phyloP scores from a whole-genome alignment of 1,140 invertebrate genomes.

The Micrasema longulum region DNA sequence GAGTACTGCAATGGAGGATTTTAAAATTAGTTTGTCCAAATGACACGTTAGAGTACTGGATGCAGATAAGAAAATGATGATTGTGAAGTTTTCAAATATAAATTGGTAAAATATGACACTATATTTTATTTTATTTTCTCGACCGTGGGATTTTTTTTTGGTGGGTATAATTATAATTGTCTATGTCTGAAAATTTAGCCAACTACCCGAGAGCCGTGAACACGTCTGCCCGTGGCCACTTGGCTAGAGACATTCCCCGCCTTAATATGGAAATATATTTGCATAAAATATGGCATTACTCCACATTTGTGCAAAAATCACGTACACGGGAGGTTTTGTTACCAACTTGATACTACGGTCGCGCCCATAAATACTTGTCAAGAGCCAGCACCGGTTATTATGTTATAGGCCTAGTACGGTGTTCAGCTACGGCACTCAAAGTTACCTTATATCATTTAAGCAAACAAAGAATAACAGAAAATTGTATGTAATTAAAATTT shows the following conservation, averaged over 20 bases:
- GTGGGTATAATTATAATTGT: not conserved
- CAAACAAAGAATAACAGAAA: not conserved
- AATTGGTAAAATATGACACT: too few relatives aligned
- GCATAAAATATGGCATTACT: conserved; percentile 39
- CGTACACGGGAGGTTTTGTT: conserved; percentile 30
- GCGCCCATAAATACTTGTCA: conserved; percentile 34
- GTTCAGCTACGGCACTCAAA: not conserved
- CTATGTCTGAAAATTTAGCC: conserved; percentile 1
- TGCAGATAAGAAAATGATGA: too few relatives aligned
- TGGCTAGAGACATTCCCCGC: not conserved
- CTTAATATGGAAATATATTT: conserved; percentile 35
- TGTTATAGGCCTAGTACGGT: not conserved
- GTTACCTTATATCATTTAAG: not conserved
- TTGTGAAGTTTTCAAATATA: too few relatives aligned
- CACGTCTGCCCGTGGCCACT: conserved; percentile 11
- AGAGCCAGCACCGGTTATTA: not conserved
- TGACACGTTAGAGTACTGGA: too few relatives aligned
- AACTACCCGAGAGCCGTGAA: conserved; percentile 6
- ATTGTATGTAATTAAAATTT: not conserved
- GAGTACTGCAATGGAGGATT: too few relatives aligned
- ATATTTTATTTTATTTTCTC: too few relatives aligned
- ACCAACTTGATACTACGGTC: conserved; percentile 5
- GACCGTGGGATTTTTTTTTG: too few relatives aligned
- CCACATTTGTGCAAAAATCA: conserved; percentile 45
- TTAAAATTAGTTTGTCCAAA: too few relatives aligned